Base-by-base conservation (phyloP, 1,140 invertebrate genomes). In the Diorhabda carinulata region DNA sequence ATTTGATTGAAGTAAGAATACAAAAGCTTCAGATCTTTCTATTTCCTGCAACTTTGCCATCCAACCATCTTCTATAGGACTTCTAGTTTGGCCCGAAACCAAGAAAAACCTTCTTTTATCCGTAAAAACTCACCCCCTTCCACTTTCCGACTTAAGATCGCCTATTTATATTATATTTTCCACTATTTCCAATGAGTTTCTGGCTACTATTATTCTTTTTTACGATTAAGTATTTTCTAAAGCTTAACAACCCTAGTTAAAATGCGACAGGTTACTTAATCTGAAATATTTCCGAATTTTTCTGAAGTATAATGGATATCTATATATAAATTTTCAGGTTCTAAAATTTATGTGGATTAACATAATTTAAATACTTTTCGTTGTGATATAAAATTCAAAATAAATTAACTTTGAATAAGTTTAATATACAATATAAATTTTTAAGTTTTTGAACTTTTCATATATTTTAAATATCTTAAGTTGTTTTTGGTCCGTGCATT, bases 401-500 rank as follows among this genome's bases (percentile, higher is more conserved):
- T 52, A 8, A 52, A 52, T 8, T 52, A 52, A 52, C 3, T 6
- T 8, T 52, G 47, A 52, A 52, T 52, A 52, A 8, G n/a, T n/a
- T 8, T 52, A 52, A 25, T 25, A 25, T 25, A 25, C 25, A 25
- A 25, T 52, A 52, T 52, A 52, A n/a, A 6, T 52, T 52, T 52
- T 52, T 52, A 52, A 52, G n/a, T 52, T 52, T 52, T 52, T 52
- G 47, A 52, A 52, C 47, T 52, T 52, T 52, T 52, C 6, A n/a
- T 52, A 52, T 52, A 52, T 52, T 52, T 52, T 52, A 52, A 8
- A 6, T 52, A 52, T 25, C 25, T 25, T 25, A 25, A 8, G 47
- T 52, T n/a, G 6, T 52, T 52, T 52, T 52, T 52, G 47, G 47
- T 52, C 47, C 47, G 47, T 52, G 47, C 47, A 52, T 52, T 52